phyloP scores from a whole-genome alignment of 2,113 vertebrate species.

The Thryonomys swinderianus region DNA sequence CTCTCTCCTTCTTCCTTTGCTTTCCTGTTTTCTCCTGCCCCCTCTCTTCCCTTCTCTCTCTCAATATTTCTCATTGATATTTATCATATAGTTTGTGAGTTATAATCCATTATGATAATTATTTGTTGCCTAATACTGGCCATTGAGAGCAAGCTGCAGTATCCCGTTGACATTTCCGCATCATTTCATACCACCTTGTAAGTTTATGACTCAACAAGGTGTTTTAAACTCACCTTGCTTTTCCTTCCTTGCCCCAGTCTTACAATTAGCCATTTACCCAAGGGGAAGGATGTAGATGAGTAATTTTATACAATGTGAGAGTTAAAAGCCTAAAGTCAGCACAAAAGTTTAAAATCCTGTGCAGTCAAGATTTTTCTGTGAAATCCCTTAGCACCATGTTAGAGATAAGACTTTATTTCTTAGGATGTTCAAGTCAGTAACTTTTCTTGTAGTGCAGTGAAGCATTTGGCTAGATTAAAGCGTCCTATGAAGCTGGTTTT shows the following conservation, averaged over 20 bases:
- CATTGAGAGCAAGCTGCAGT: background rate
- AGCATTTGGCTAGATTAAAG: background rate
- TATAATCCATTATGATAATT: background rate
- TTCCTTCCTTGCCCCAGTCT: background rate
- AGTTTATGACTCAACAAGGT: background rate
- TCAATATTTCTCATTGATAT: background rate
- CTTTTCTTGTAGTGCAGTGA: background rate
- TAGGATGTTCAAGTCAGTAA: background rate
- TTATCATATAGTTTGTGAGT: background rate
- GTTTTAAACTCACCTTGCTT: background rate
- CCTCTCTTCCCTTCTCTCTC: rapidly evolving
- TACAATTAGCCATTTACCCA: background rate
- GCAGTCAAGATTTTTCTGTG: background rate
- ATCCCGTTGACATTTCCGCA: background rate
- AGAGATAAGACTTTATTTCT: background rate
- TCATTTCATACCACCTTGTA: background rate
- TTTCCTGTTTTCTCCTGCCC: background rate
- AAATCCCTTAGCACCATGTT: background rate
- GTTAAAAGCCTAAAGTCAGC: background rate
- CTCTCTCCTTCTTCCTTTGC: background rate
- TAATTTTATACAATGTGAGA: background rate
- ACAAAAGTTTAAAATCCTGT: background rate
- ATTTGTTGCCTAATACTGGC: background rate
- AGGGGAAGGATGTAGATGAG: background rate
- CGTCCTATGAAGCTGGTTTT: background rate